Evolutionary conservation across 1,140 invertebrate species (phyloP).

Genomic region (Drosophila triauraria): DNA sequence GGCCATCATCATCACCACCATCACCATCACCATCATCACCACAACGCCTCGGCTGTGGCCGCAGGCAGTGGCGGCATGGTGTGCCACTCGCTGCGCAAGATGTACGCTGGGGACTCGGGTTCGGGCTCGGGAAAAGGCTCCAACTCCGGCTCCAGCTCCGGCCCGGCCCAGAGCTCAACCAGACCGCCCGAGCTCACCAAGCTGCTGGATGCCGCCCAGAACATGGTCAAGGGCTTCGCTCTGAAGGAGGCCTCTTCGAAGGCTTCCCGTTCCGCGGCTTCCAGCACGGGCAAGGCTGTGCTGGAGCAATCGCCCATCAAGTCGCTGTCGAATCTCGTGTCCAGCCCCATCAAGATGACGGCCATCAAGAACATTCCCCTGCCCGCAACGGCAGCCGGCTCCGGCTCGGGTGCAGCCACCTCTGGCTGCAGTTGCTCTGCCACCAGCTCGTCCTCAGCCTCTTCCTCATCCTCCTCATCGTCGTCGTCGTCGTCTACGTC

Average conservation of each 20-base stretch:
- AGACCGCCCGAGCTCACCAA: constrained; percentile 73
- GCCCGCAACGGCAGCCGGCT: constrained; percentile 42
- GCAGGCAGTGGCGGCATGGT: constrained; percentile 47
- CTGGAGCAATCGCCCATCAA: constrained; percentile 87
- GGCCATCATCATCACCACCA: constrained; percentile 61
- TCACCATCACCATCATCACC: constrained; percentile 58
- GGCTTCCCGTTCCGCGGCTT: neutral
- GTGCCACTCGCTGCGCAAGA: constrained; percentile 38
- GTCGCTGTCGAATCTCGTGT: constrained; percentile 88
- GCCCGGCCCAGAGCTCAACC: neutral
- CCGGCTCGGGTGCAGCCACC: constrained; percentile 1
- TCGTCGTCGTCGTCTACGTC: neutral
- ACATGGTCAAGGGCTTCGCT: constrained; percentile 84
- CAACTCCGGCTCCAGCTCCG: neutral
- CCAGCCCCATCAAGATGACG: constrained; percentile 86
- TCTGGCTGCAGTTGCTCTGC: constrained; percentile 19
- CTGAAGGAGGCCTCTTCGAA: constrained; percentile 42
- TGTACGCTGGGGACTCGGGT: constrained; percentile 35
- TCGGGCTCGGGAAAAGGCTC: constrained; percentile 27
- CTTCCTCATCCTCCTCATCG: neutral
- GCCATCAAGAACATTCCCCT: constrained; percentile 84
- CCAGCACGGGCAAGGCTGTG: constrained; percentile 36
- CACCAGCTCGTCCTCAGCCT: neutral
- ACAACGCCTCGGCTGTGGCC: constrained; percentile 54
- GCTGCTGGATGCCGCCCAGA: constrained; percentile 71